Evolutionary conservation across 2,888 invertebrate genomes (phyloP).

Genomic region (Lydus trimaculatus): DNA sequence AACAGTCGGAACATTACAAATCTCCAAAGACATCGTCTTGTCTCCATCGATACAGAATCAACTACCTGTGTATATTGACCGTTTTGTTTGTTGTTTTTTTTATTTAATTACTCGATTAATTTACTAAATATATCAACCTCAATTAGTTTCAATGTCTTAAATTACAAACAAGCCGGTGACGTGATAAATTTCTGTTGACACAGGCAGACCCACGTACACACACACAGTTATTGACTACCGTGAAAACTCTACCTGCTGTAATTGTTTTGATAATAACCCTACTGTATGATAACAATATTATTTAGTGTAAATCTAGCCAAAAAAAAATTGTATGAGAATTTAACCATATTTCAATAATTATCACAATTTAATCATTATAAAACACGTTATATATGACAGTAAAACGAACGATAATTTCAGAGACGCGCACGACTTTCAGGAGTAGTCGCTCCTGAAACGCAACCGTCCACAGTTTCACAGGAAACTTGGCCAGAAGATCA

Average conservation of each 20-base stretch:
- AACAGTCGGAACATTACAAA: too few species aligned
- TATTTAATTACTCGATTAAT: background rate
- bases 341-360: background rate
- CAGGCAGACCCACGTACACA: background rate
- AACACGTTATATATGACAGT: background rate
- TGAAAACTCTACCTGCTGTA: constrained; percentile 6
- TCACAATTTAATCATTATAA: background rate
- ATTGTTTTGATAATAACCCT: background rate
- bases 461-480: background rate
- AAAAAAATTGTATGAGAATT: background rate
- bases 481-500: background rate
- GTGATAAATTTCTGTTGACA: constrained; percentile 20
- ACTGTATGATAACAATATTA: background rate
- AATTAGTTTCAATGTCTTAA: constrained; percentile 24
- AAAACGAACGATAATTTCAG: constrained; percentile 3
- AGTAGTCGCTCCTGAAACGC: background rate
- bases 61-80: too few species aligned
- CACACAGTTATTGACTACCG: background rate
- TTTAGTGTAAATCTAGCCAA: background rate
- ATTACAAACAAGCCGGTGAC: constrained; percentile 15
- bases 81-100: too few species aligned
- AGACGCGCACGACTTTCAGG: constrained; percentile 1
- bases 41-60: too few species aligned
- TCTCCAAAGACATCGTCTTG: too few species aligned
- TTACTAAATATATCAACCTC: background rate